These are phyloP conservation scores for Marmota monax DNA, from an alignment of 2,113 vertebrate genomes.

Conservation along the genomic window DNA sequence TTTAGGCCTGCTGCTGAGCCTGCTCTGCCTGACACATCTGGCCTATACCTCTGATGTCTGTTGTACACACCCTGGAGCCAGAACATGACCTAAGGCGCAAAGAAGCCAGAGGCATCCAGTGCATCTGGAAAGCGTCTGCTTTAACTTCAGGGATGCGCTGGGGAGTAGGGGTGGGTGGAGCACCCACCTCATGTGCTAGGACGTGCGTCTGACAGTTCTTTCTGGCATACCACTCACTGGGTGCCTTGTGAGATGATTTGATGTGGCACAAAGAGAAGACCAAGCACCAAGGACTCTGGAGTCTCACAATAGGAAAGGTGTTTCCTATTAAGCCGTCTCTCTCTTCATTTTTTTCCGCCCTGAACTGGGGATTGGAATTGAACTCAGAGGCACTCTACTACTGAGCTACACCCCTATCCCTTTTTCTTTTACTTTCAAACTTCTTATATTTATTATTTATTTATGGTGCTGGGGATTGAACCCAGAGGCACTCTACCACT, in stretches of 20 bases:
- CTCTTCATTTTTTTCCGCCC: no score
- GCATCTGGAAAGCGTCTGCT: not conserved
- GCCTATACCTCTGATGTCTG: not conserved
- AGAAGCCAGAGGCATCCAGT: not conserved
- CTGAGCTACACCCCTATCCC: no score
- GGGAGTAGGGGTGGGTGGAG: not conserved
- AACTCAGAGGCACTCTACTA: no score
- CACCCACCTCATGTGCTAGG: not conserved
- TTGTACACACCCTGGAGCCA: not conserved
- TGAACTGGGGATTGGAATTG: no score
- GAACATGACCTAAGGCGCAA: not conserved
- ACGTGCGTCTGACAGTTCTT: not conserved
- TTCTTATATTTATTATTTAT: no score
- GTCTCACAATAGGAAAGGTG: not conserved
- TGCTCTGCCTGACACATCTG: not conserved
- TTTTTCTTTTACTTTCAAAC: no score
- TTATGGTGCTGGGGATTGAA: no score
- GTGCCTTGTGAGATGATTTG: not conserved
- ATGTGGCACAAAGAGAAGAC: no score
- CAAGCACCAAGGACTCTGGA: rapidly evolving
- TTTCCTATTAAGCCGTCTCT: not conserved
- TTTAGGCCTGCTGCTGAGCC: not conserved
- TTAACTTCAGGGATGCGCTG: not conserved
- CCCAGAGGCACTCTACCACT: no score
- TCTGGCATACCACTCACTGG: rapidly evolving